phyloP scores from a whole-genome alignment of 2,888 invertebrate species.

The Papilio gigon region DNA sequence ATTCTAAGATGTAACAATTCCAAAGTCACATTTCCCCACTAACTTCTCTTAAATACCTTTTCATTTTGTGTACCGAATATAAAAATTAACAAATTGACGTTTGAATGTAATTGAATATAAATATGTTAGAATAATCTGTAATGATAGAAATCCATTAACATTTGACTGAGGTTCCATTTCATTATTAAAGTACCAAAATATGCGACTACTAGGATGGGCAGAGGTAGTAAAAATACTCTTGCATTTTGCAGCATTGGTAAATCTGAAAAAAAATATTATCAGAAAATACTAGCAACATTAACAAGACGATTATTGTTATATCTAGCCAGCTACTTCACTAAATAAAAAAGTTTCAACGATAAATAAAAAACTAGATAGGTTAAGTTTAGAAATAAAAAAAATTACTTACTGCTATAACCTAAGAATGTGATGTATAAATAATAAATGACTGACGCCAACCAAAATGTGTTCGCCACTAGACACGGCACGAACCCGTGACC shows the following conservation, averaged over 20 bases:
- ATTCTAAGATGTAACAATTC: conserved; percentile 15
- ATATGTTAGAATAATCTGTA: conserved; percentile 86
- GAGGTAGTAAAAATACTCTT: conserved; percentile 90
- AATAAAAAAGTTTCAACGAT: no score
- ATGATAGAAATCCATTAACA: conserved; percentile 92
- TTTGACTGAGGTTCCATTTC: conserved; percentile 92
- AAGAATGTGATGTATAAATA: conserved; percentile 98
- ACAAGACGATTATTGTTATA: not conserved
- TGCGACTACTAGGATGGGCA: conserved; percentile 88
- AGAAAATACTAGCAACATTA: conserved; percentile 53
- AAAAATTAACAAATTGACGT: conserved; percentile 30
- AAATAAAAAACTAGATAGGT: no score
- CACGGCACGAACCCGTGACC: conserved; percentile 88
- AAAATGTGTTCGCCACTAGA: conserved; percentile 95
- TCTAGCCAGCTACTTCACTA: not conserved
- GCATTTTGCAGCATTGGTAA: conserved; percentile 93
- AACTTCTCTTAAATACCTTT: not conserved
- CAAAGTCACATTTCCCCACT: not conserved
- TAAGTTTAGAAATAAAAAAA: not conserved
- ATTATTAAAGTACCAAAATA: conserved; percentile 90
- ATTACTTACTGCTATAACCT: conserved; percentile 94
- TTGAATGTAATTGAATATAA: conserved; percentile 15
- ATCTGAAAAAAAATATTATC: conserved; percentile 81
- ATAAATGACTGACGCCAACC: conserved; percentile 94
- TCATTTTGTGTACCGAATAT: not conserved